These are phyloP conservation scores for Petrophora chlorosata DNA, from an alignment of 2,888 invertebrate genomes.

Conservation along the genomic window DNA sequence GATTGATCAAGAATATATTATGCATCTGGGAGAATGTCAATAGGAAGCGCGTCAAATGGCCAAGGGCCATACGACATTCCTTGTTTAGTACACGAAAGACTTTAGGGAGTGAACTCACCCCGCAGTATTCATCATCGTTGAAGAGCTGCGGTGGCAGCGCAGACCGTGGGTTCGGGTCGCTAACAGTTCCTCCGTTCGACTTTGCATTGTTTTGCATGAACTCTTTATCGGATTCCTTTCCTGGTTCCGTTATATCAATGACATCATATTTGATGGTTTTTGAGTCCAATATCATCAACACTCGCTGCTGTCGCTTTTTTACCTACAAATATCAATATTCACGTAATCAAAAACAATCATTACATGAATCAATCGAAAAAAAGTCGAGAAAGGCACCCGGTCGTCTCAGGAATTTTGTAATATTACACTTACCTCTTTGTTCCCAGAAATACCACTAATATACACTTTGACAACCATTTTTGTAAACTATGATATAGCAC, in stretches of 20 bases:
- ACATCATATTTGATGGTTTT: slow-evolving; percentile 94
- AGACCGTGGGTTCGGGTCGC: slow-evolving; percentile 89
- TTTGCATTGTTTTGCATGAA: slow-evolving; percentile 96
- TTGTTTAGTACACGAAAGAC: no score
- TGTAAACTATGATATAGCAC: slow-evolving; percentile 50
- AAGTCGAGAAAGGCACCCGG: slow-evolving; percentile 66
- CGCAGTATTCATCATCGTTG: slow-evolving; percentile 95
- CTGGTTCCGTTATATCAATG: slow-evolving; percentile 98
- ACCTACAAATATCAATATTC: slow-evolving; percentile 86
- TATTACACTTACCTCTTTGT: slow-evolving; percentile 92
- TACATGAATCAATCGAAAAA: slow-evolving; percentile 69
- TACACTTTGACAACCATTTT: slow-evolving; percentile 95
- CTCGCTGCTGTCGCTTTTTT: slow-evolving; percentile 97
- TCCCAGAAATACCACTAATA: slow-evolving; percentile 96
- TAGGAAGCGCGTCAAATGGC: no score
- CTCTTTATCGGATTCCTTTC: slow-evolving; percentile 93
- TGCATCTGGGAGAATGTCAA: no score
- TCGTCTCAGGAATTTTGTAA: slow-evolving; percentile 68
- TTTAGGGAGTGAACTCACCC: slow-evolving; percentile 86
- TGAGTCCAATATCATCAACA: slow-evolving; percentile 96
- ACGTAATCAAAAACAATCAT: slow-evolving; percentile 70
- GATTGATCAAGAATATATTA: slow-evolving; percentile 11
- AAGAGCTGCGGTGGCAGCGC: slow-evolving; percentile 97
- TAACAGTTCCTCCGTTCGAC: slow-evolving; percentile 88
- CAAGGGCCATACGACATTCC: no score